phyloP scores from a whole-genome alignment of 2,888 invertebrate species.

The Yponomeuta plumbellus region DNA sequence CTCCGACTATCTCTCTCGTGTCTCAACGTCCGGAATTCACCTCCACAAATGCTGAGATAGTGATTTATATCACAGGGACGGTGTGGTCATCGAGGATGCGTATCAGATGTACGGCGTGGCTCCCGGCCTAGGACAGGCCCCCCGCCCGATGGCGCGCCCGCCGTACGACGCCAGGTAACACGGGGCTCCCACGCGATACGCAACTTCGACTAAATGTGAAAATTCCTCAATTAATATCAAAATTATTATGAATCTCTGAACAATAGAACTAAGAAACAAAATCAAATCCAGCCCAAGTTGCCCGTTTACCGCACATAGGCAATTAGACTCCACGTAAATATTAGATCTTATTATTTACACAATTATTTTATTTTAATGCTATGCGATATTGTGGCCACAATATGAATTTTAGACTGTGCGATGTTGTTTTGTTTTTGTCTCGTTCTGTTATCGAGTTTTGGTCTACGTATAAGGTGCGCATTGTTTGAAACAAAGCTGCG shows the following conservation, averaged over 20 bases:
- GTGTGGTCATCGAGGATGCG: conserved; percentile 56
- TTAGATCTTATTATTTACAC: not conserved
- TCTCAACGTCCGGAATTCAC: not conserved
- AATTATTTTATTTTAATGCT: conserved; percentile 27
- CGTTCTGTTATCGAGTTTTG: not conserved
- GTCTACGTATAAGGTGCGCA: conserved; percentile 23
- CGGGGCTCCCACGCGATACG: not conserved
- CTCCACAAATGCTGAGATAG: not conserved
- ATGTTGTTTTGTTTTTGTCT: conserved; percentile 24
- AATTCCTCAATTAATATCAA: not conserved
- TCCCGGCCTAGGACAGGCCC: conserved; percentile 42
- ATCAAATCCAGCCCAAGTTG: no score
- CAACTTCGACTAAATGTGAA: not conserved
- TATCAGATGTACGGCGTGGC: conserved; percentile 62
- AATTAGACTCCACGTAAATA: not conserved
- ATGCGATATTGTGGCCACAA: conserved; percentile 64
- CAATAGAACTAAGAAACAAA: no score
- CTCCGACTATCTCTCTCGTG: not conserved
- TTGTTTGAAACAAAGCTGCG: not conserved
- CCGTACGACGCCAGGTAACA: conserved; percentile 61
- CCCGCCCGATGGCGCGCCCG: conserved; percentile 51
- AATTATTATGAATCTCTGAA: no score
- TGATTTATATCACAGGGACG: conserved; percentile 38
- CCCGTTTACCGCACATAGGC: no score
- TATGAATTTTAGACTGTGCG: conserved; percentile 25